Evolutionary conservation across 1,140 invertebrate species (phyloP), one percentile per base, ranked within the genome.

Genomic region (Pseudomyrmex sp.): DNA sequence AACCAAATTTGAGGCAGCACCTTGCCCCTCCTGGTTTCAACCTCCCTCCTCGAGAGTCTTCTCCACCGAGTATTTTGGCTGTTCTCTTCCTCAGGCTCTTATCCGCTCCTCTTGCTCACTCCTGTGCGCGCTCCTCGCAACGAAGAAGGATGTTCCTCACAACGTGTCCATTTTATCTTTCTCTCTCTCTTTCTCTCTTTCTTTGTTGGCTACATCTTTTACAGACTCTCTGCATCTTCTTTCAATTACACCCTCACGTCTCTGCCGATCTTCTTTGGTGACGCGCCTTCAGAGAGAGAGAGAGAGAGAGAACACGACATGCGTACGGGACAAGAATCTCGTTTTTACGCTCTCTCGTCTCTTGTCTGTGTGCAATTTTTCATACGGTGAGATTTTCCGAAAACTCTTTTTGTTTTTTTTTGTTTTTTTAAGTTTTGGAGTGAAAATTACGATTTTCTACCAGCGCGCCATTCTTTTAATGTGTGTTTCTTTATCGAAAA

Each of bases 1-100:
- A 93, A 93, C 93, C 93, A 93, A 93, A 93, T 93, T 92, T 92
- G 90, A 93, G 91, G 93, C 87, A 83, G 89, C 85, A 90, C 84
- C 91, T 92, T 91, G 63, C 85, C 88, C 90, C 89, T 90, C 91
- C 87, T 66, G 8, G 62, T 73, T 63, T 73, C 77, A 23, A 73
- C 61, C 82, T 65, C 84, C 75, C 56, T 61, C 13, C 46, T 56
- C 50, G 26, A 35, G 35, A 35, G 35, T 35, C 35, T 13, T 20
- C 52, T 89, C 85, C 15, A 23, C 23, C 61, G 46, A 50, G 59
- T 63, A 8, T 73, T 48, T 58, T 65, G 13, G 50, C 23, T 62
- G 72, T 68, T 74, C 26, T 23, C 44, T 15, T 58, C 35, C 76
- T 76, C 56, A 48, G n/a, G 52, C 35, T 35, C 54, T 56, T 72